These are phyloP conservation scores for Clarias batrachus DNA, from an alignment of 2,113 vertebrate species.

Conservation along the genomic window DNA sequence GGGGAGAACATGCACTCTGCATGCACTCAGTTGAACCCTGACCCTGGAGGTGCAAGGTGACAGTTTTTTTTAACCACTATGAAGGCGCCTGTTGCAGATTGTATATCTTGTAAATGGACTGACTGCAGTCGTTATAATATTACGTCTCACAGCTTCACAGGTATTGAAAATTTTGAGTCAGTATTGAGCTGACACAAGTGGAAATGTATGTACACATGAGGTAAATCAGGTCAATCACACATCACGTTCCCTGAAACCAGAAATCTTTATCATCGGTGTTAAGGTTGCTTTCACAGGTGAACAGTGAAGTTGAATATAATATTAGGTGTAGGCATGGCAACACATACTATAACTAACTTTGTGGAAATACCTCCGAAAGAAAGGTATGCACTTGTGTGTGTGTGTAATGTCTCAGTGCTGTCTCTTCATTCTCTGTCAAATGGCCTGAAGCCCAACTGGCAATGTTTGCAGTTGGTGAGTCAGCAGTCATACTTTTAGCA, in stretches of 20 bases:
- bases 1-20: no score
- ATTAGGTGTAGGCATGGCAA: background rate
- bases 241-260: background rate
- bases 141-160: conserved; percentile 30
- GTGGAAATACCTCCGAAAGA: background rate
- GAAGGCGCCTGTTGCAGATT: background rate
- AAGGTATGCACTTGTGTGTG: background rate
- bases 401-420: background rate
- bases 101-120: conserved; percentile 32
- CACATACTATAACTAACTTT: background rate
- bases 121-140: conserved; percentile 5
- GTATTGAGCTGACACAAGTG: background rate
- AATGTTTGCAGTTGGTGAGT: conserved; percentile 62
- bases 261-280: background rate
- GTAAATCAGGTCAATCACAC: background rate
- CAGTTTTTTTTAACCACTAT: background rate
- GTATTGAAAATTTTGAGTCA: conserved; percentile 20
- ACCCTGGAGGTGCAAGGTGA: no score
- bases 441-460: conserved; percentile 57
- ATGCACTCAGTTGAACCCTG: no score
- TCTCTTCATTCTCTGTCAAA: conserved; percentile 28
- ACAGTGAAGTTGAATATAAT: background rate
- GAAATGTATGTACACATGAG: background rate
- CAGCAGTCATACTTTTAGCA: conserved; percentile 56
- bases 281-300: background rate